These are phyloP conservation scores for Hyles vespertilio DNA, from an alignment of 1,140 invertebrate genomes.

Conservation along the genomic window DNA sequence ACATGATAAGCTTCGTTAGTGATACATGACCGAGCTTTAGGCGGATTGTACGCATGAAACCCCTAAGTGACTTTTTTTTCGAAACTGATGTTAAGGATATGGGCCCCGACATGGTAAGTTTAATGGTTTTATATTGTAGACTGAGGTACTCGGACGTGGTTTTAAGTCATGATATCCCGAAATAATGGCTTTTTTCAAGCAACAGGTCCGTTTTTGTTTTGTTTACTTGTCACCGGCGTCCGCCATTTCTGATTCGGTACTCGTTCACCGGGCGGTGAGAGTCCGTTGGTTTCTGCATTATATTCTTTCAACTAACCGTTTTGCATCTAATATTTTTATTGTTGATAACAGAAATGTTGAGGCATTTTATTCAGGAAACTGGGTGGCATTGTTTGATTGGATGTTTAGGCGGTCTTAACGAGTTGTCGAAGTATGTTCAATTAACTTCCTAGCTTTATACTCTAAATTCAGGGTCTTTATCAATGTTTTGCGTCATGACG, in stretches of 20 bases:
- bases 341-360: too few relatives aligned
- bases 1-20: constrained; percentile 54
- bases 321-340: background rate
- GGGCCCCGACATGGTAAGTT: constrained; percentile 84
- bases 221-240: constrained; percentile 76
- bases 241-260: constrained; percentile 68
- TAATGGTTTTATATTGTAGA: constrained; percentile 33
- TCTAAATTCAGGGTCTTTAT: too few relatives aligned
- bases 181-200: constrained; percentile 51
- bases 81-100: constrained; percentile 84
- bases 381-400: too few relatives aligned
- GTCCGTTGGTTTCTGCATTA: background rate
- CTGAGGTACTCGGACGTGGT: constrained; percentile 29
- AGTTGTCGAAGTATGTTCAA: too few relatives aligned
- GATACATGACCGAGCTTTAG: constrained; percentile 64
- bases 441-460: too few relatives aligned
- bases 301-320: background rate
- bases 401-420: too few relatives aligned
- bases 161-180: constrained; percentile 64
- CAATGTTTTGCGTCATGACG: too few relatives aligned
- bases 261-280: constrained; percentile 45
- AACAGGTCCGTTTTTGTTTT: constrained; percentile 74
- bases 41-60: constrained; percentile 80
- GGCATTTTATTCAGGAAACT: too few relatives aligned
- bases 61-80: constrained; percentile 82